phyloP scores from a whole-genome alignment of 2,113 vertebrate genomes.

The Nyctibius bracteatus region DNA sequence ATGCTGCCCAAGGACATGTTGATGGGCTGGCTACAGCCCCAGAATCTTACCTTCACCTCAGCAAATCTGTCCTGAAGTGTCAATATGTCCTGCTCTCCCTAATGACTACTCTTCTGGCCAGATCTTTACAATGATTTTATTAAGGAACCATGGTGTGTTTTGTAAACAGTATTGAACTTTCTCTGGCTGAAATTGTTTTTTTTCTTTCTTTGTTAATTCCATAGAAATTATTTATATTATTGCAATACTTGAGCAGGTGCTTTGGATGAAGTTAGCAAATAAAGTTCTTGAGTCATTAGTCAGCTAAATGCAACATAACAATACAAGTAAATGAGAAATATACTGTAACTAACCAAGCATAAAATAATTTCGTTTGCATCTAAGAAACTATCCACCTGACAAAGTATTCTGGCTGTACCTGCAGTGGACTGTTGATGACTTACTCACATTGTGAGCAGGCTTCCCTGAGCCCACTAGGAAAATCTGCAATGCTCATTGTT shows the following conservation, averaged over 20 bases:
- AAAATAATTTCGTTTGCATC: conserved; percentile 68
- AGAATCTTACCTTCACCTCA: conserved; percentile 20
- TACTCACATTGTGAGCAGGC: conserved; percentile 22
- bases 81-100: neutral
- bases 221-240: conserved; percentile 25
- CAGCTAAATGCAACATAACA: conserved; percentile 59
- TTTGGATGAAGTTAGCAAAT: conserved; percentile 55
- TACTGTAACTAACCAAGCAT: conserved; percentile 67
- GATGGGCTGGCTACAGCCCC: neutral
- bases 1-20: neutral
- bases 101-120: neutral
- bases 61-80: conserved; percentile 12
- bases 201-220: conserved; percentile 6
- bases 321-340: conserved; percentile 65
- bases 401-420: conserved; percentile 44
- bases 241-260: conserved; percentile 18
- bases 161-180: neutral
- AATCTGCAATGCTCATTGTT: neutral
- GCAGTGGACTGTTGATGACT: conserved; percentile 38
- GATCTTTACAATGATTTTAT: neutral
- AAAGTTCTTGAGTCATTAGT: conserved; percentile 63
- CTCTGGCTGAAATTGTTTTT: neutral
- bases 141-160: neutral
- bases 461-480: neutral
- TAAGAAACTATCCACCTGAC: conserved; percentile 57